Conservation (phyloP, 2,888 invertebrate genomes). For the Himalopsyche tibetana region DNA sequence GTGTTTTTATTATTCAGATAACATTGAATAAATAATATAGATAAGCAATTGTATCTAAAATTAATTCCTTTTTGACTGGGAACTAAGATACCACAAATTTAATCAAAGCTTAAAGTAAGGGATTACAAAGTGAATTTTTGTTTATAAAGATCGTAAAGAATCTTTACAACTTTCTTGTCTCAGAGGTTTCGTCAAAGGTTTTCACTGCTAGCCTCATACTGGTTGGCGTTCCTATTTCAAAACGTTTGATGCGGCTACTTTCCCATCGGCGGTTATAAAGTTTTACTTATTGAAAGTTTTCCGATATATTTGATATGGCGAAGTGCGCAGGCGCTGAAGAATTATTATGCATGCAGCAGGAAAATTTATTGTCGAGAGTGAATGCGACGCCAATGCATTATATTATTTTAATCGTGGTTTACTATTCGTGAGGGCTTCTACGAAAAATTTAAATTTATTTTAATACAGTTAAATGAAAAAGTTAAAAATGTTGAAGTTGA, state of each 20-base stretch:
- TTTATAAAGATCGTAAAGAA: neutral
- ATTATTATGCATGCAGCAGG: conserved; percentile 17
- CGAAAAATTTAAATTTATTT: neutral
- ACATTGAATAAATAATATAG: too few relatives aligned
- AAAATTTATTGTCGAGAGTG: conserved; percentile 24
- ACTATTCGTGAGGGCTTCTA: neutral
- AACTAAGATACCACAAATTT: too few relatives aligned
- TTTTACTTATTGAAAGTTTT: conserved; percentile 16
- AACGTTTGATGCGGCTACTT: conserved; percentile 38
- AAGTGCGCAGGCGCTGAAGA: neutral
- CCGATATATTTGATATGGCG: neutral
- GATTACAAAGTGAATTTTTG: neutral
- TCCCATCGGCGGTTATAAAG: conserved; percentile 46
- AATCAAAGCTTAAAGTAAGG: too few relatives aligned
- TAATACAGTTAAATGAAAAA: neutral
- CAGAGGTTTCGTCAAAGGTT: conserved; percentile 5
- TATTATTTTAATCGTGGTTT: neutral
- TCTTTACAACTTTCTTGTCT: neutral
- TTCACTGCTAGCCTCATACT: neutral
- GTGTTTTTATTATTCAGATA: too few relatives aligned
- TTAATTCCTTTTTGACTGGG: too few relatives aligned
- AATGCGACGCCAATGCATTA: conserved; percentile 21
- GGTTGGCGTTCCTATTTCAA: conserved; percentile 18
- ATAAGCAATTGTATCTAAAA: too few relatives aligned
- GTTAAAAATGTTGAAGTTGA: too few relatives aligned